phyloP scores from a whole-genome alignment of 2,888 invertebrate species.

The Rhodophaea formosa region DNA sequence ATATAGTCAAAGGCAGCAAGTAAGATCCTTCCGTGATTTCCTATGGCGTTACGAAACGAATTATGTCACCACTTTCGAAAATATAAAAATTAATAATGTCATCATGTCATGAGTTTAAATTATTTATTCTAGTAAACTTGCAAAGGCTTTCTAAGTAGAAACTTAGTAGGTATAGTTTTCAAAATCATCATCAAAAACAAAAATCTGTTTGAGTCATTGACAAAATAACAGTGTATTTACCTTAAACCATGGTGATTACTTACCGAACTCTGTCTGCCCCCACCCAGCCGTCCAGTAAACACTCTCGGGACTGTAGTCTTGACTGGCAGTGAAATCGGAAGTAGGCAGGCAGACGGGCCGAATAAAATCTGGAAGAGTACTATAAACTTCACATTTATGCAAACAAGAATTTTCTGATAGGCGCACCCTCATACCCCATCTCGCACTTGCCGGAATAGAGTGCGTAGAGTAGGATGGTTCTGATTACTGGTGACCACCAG shows the following conservation, averaged over 20 bases:
- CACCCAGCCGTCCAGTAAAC: constrained; percentile 83
- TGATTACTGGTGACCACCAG: too few relatives aligned
- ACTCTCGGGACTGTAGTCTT: constrained; percentile 59
- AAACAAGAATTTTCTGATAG: too few relatives aligned
- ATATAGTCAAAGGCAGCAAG: too few relatives aligned
- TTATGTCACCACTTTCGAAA: background rate
- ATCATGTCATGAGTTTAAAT: background rate
- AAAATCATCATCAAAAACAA: background rate
- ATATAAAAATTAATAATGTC: background rate
- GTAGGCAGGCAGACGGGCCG: constrained; percentile 72
- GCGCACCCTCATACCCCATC: too few relatives aligned
- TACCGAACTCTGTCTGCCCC: constrained; percentile 82
- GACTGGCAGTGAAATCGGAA: constrained; percentile 35
- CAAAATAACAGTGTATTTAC: background rate
- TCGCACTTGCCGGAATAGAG: too few relatives aligned
- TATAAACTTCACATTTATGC: too few relatives aligned
- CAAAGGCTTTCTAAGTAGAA: too few relatives aligned
- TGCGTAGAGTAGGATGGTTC: too few relatives aligned
- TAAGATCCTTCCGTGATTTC: too few relatives aligned
- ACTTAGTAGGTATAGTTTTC: too few relatives aligned
- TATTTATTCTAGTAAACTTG: too few relatives aligned
- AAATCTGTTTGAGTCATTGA: background rate
- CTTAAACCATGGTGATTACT: constrained; percentile 24
- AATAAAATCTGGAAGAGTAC: constrained; percentile 45
- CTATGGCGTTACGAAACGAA: too few relatives aligned